Conservation (phyloP, 2,113 vertebrate genomes). For the Cyrtonyx montezumae region DNA sequence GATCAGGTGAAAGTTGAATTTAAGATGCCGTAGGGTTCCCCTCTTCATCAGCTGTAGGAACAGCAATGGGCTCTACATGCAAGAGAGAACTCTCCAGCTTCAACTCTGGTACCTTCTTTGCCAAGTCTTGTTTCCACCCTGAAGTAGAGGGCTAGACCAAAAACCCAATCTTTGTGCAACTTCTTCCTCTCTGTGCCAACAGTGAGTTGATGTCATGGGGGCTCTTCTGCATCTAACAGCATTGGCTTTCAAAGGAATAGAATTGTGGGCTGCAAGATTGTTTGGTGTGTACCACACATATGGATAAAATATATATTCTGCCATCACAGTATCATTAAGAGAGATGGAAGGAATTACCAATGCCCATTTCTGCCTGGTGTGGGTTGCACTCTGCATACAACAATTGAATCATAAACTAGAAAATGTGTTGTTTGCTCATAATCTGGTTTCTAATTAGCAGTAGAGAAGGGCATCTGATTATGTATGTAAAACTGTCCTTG, state of each 20-base stretch:
- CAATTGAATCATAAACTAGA: too few relatives aligned
- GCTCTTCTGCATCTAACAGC: neutral
- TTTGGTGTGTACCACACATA: neutral
- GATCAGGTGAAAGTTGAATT: neutral
- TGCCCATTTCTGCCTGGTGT: neutral
- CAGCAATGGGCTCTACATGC: neutral
- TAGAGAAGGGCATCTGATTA: neutral
- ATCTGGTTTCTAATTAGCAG: neutral
- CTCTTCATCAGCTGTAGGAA: neutral
- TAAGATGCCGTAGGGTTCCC: neutral
- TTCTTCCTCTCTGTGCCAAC: neutral
- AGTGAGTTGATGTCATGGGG: neutral
- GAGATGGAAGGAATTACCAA: neutral
- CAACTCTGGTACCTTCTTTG: neutral
- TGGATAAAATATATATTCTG: too few relatives aligned
- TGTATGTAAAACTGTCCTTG: neutral
- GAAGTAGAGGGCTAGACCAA: neutral
- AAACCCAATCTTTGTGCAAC: neutral
- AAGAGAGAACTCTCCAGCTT: neutral
- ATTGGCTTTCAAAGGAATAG: neutral
- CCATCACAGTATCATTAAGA: neutral
- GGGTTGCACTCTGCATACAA: rapidly evolving
- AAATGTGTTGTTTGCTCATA: rapidly evolving
- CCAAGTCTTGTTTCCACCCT: neutral
- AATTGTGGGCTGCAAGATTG: neutral